A percentile compares a stretch with the other conserved stretches of the same genome.
phyloP scores from a whole-genome alignment of 2,888 invertebrate genomes.

The Mayetiola destructor region DNA sequence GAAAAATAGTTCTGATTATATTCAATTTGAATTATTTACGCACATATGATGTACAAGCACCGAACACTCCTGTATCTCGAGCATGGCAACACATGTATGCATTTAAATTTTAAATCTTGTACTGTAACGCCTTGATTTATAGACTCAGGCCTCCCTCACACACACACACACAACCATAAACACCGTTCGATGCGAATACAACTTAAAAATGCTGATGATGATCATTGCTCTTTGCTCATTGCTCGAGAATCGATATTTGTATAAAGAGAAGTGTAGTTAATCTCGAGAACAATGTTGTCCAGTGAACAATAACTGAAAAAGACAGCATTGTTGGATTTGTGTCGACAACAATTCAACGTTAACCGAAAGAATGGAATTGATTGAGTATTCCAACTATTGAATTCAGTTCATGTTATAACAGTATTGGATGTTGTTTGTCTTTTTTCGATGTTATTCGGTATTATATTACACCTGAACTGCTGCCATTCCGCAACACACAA shows the following conservation, averaged over 20 bases:
- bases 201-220: too few relatives aligned
- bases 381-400: conserved; percentile 5
- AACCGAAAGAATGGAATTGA: conserved; percentile 4
- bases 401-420: conserved; percentile 4
- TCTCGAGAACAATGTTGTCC: conserved; percentile 3
- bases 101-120: not conserved
- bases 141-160: not conserved
- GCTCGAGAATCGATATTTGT: too few relatives aligned
- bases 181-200: not conserved
- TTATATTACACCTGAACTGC: too few relatives aligned
- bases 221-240: too few relatives aligned
- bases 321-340: conserved; percentile 1
- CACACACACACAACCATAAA: not conserved
- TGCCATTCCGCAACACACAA: too few relatives aligned
- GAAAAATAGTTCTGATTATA: too few relatives aligned
- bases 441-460: too few relatives aligned
- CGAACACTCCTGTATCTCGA: not conserved
- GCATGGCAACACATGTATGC: not conserved
- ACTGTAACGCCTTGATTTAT: not conserved
- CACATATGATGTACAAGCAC: conserved; percentile 7
- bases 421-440: too few relatives aligned
- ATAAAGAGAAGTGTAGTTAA: too few relatives aligned
- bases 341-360: conserved; percentile 1
- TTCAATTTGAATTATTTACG: conserved; percentile 6
- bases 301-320: not conserved